Evolutionary conservation across 2,797 vertebrate genomes (phyloP).

Genomic region (Oreonectes daqikongensis): DNA sequence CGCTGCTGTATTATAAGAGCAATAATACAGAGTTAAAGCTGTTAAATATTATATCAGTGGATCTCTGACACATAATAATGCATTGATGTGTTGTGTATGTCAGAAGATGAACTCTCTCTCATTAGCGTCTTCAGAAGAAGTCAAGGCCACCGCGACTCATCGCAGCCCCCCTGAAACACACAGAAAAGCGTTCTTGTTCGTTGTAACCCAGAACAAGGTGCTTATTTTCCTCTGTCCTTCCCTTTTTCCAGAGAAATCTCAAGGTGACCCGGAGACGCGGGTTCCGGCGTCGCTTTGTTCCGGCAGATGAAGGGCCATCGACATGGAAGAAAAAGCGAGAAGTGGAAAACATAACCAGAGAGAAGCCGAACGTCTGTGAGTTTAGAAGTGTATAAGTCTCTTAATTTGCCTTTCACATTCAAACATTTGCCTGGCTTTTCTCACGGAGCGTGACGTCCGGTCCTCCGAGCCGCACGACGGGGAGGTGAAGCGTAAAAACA

Average conservation of each 20-base stretch:
- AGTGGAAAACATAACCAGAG: background rate
- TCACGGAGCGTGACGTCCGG: slow-evolving; percentile 64
- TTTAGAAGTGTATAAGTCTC: slow-evolving; percentile 29
- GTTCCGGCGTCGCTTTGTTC: slow-evolving; percentile 36
- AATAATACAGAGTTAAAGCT: background rate
- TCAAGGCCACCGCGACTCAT: slow-evolving; percentile 10
- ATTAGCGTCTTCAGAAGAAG: slow-evolving; percentile 13
- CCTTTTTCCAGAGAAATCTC: slow-evolving; percentile 51
- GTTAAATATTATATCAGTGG: background rate
- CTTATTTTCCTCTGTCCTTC: slow-evolving; percentile 53
- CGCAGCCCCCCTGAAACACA: no score
- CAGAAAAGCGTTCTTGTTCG: slow-evolving; percentile 26
- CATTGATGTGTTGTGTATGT: background rate
- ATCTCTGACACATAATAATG: background rate
- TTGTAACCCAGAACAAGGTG: slow-evolving; percentile 20
- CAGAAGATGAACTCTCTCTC: background rate
- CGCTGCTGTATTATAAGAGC: background rate
- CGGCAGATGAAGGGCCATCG: slow-evolving; percentile 1
- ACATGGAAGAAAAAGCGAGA: slow-evolving; percentile 24
- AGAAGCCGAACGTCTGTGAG: background rate
- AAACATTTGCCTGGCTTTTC: slow-evolving; percentile 67
- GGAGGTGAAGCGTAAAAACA: slow-evolving; percentile 77
- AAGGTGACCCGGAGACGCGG: slow-evolving; percentile 54
- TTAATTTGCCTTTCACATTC: slow-evolving; percentile 68
- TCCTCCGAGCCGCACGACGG: slow-evolving; percentile 65